Evolutionary conservation across 2,113 vertebrate genomes (phyloP), one percentile per base, ranked within the genome.

Genomic region (Mustela lutreola): DNA sequence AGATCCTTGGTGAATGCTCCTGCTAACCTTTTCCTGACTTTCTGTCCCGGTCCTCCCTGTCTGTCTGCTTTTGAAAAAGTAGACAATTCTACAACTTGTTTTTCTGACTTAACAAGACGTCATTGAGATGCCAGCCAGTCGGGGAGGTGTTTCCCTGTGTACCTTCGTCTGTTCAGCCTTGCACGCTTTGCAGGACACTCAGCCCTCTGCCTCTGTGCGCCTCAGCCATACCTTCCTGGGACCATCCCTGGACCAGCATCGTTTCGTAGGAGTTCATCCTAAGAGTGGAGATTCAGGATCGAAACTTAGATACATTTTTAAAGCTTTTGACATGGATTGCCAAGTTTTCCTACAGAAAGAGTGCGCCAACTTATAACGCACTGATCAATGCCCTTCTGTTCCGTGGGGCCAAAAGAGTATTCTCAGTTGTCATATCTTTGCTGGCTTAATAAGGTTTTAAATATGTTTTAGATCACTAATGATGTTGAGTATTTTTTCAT

Each of bases 311-410:
- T 16, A 2, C 0, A 0, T 11, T 21, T 78, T 26, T 14, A 50
- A 71, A 33, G 21, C 86, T 79, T 70, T 7, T 19, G 56, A 24
- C 75, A 3, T 1, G 33, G 65, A 76, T 56, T 16, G 56, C 56
- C n/a, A 39, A 4, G 9, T 18, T 2, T 16, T 26, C 56, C 78
- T 48, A 18, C 18, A 21, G 33, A 48, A 24, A 19, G 14, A 19
- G 10, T 2, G 1, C 0, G 1, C 11, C n/a, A 0, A 0, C 31
- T 31, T 11, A 0, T 11, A 12, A 5, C 0, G 18, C 21, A 2
- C 15, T 31, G 36, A 2, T 36, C 24, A 48, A 31, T 0, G 0
- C 0, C 5, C 16, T 28, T 50, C 18, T 24, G 19, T 42, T n/a
- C 70, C 50, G 26, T 42, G 31, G 39, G 53, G 16, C 63, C 81